A percentile compares a stretch with the other conserved stretches of the same genome.
phyloP scores from a whole-genome alignment of 30 jellyfish, hydroid and myxozoan genomes.

The Turritopsis rubra region DNA sequence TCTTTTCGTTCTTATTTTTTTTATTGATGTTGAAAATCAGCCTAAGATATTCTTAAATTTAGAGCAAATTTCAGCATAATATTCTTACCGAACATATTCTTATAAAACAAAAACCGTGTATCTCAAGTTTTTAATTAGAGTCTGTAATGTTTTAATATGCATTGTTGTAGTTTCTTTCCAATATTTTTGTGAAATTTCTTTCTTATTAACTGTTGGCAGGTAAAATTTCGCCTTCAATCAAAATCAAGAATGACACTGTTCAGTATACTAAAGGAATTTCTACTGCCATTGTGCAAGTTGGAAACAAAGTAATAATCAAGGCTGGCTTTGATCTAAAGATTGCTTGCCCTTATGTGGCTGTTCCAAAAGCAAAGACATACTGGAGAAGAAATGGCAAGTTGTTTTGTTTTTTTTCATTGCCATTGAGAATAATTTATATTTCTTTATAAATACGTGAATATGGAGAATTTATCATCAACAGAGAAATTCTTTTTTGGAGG shows the following conservation, averaged over 20 bases:
- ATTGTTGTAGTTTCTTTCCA: not conserved
- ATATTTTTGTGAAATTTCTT: not conserved
- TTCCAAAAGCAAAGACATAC: slow-evolving; percentile 52
- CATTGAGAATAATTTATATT: not conserved
- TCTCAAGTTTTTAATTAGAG: too few species aligned
- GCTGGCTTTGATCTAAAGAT: slow-evolving; percentile 55
- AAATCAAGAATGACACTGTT: slow-evolving; percentile 24
- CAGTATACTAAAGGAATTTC: slow-evolving; percentile 11
- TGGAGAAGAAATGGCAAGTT: slow-evolving; percentile 81
- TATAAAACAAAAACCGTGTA: too few species aligned
- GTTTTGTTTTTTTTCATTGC: not conserved
- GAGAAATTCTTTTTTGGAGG: too few species aligned
- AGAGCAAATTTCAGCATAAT: too few species aligned
- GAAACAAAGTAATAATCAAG: slow-evolving; percentile 46
- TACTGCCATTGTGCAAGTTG: slow-evolving; percentile 46
- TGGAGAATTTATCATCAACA: too few species aligned
- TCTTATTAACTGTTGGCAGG: slow-evolving; percentile 18
- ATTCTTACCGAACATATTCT: too few species aligned
- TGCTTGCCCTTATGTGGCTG: slow-evolving; percentile 64
- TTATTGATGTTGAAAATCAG: too few species aligned
- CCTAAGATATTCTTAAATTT: too few species aligned
- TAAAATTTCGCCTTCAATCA: slow-evolving; percentile 53
- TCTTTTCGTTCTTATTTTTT: too few species aligned
- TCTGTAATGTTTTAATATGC: too few species aligned
- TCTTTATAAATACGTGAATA: too few species aligned